Evolutionary conservation across 2,888 invertebrate species (phyloP), one percentile per base, ranked within the genome.

Genomic region (Mythimna loreyi): DNA sequence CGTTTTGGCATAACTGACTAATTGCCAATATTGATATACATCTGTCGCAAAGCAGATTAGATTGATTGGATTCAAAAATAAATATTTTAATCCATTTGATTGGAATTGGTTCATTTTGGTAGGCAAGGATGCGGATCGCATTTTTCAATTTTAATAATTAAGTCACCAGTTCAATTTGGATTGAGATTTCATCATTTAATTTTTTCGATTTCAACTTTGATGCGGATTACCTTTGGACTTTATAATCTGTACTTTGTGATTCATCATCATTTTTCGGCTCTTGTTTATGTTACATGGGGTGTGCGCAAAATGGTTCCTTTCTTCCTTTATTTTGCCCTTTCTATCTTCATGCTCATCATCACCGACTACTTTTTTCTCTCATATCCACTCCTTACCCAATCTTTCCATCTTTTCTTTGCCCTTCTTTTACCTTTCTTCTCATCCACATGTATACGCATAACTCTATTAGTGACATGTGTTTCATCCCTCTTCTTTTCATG

Each of bases 11-110:
- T 71, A 45, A n/a, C 43, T 45, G 19, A 45, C 43, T 45, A 75
- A 69, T 74, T 69, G 45, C 13, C 58, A 36, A 58, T 63, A 19
- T 61, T 79, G 50, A 64, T 52, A 70, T 66, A 66, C 60, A 75
- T 71, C 66, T 71, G 67, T 53, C 59, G 56, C 47, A 23, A 16
- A 53, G 55, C n/a, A 53, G 67, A 67, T 81, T 56, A 72, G 11
- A 45, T 57, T 53, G 52, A 70, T 81, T 65, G 28, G 55, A 70
- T 64, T 78, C 47, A 8, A 53, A 64, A 75, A 55, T 67, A 47
- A 67, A 53, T 64, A 33, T 55, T 52, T 61, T 65, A 67, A 80
- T 80, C 60, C 55, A 30, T 70, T 66, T 69, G 40, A 74, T 74
- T 75, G 30, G 25, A 57, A 19, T 70, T 45, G 3, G 30, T 23